Base-by-base conservation (phyloP, 2,797 vertebrate genomes). In the Luscinia luscinia region DNA sequence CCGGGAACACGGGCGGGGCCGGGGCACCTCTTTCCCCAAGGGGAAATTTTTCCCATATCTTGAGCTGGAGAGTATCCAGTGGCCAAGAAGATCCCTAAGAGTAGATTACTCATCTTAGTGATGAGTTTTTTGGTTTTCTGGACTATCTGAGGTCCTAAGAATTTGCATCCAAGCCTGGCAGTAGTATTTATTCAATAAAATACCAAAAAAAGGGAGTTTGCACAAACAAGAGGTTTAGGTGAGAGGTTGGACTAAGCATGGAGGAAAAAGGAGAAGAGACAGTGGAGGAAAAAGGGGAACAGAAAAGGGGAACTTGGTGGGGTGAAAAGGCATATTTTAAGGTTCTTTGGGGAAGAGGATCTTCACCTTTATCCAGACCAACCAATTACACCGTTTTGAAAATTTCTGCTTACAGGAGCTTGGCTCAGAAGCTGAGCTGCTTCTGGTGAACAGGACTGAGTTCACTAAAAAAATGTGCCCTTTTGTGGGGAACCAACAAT, bases 401-500 rank as follows among this genome's bases (percentile, higher is more conserved):
- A 92, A 74, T 27, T 75, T 93, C 61, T 96, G n/a, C 85, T 88
- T 74, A n/a, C 73, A 78, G 82, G 79, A 92, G 34, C 86, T 93
- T 95, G 92, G 81, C 75, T 45, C 16, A 1, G 1, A 49, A 77
- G 86, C 72, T 49, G 55, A 89, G 78, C 46, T 93, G 58, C 81
- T 59, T 66, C 73, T 73, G 95, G 74, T 82, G 80, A 84, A 36
- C 51, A 1, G 67, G 78, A 41, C 9, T 38, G 94, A 92, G 94
- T 70, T 90, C 88, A 77, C 78, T 10, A 1, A 91, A 86, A 86
- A 96, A 96, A 96, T 93, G 93, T 95, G 92, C 86, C 95, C 95
- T 93, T 96, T 95, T 94, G 95, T 92, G 92, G 92, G 75, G 90
- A 95, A 93, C 88, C 94, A 93, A 68, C 95, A 93, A 94, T 95